phyloP scores from a whole-genome alignment of 1,140 invertebrate genomes.

The Cephus cinctus region DNA sequence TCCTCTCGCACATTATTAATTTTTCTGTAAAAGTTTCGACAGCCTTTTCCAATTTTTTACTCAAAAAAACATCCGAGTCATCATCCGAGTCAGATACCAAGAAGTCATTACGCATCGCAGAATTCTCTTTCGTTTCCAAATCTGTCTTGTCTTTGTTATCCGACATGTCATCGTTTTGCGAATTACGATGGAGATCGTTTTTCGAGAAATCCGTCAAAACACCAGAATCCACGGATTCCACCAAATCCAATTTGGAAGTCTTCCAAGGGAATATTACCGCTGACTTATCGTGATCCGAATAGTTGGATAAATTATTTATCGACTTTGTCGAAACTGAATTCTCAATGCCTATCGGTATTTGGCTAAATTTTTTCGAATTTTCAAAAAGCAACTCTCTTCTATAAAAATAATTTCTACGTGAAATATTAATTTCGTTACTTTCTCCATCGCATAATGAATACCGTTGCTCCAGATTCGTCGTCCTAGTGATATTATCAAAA shows the following conservation, averaged over 20 bases:
- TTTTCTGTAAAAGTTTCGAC: constrained; percentile 42
- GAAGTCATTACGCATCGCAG: not conserved
- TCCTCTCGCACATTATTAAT: constrained; percentile 40
- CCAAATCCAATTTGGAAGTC: constrained; percentile 8
- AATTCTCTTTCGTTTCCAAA: constrained; percentile 1
- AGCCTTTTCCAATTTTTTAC: constrained; percentile 31
- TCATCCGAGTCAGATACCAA: not conserved
- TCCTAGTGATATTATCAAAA: too few species aligned
- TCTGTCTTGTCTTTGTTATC: constrained; percentile 10
- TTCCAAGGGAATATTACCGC: not conserved
- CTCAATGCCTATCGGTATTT: too few species aligned
- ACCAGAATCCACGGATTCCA: constrained; percentile 38
- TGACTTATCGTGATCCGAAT: not conserved
- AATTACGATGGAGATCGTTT: not conserved
- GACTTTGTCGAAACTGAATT: too few species aligned
- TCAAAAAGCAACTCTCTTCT: too few species aligned
- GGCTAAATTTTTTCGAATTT: too few species aligned
- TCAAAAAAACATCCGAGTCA: constrained; percentile 31
- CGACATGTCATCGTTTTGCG: constrained; percentile 15
- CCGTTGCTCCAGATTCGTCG: too few species aligned
- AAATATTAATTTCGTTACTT: too few species aligned
- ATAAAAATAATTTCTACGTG: too few species aligned
- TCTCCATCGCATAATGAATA: too few species aligned
- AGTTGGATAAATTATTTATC: too few species aligned
- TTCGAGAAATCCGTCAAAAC: constrained; percentile 28